Evolutionary conservation across 1,140 invertebrate genomes (phyloP), one percentile per base, ranked within the genome.

Genomic region (Araneus ventricosus): DNA sequence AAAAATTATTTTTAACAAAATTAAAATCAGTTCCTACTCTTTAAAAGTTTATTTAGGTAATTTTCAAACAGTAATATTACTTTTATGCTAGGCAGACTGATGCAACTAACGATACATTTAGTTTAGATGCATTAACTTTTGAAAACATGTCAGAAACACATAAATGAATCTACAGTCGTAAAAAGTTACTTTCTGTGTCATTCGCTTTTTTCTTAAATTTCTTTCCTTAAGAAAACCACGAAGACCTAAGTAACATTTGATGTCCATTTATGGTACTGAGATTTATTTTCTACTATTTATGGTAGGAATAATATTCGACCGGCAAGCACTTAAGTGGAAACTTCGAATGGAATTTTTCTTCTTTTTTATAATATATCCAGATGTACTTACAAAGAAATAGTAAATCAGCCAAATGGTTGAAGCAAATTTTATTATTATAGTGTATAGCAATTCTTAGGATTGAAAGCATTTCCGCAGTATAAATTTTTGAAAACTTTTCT

Each of bases 331-430:
- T 89, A 79, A 59, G 70, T 24, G 37, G 79, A 89, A 89, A 79
- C 41, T 70, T 67, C 59, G 22, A 67, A 37, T 20, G 41, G 27
- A 70, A 70, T 39, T 30, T 79, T 20, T 79, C 20, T 88, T 41
- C 86, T 88, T 67, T 79, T 79, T 70, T 80, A 45, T 67, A 79
- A 89, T 61, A 70, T 59, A 89, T 89, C 88, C 70, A 89, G 70
- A 89, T 59, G n/a, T 52, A 88, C 41, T 89, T 75, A 6, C 88
- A 39, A 30, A 17, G 88, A 17, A 75, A n/a, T 52, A 34, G 24
- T 89, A 52, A 89, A 79, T 89, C 70, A 79, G 88, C 34, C 10
- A 86, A 34, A 86, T 2, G 5, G 17, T 86, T 86, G 27, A 67
- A n/a, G 27, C 5, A 89, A 41, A 79, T 89, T 80, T 79, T 75